Base-by-base conservation (phyloP, 2,113 vertebrate species). In the Geothlypis trichas region DNA sequence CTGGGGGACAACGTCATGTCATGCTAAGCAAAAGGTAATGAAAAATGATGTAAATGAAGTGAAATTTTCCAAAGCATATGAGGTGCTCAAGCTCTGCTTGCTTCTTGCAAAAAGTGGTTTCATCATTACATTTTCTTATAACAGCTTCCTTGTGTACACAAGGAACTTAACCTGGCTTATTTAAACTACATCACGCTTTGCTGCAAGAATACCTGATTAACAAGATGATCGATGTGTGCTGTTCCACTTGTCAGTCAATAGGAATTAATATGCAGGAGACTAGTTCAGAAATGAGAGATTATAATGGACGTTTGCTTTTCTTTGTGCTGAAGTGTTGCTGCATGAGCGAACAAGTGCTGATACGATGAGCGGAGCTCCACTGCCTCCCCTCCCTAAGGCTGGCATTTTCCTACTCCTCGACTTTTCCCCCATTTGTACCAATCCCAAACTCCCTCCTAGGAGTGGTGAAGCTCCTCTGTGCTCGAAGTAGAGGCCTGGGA, bases 111-210 rank as follows among this genome's bases (percentile, higher is more conserved):
- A 84, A 93, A 93, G 33, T 69, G 59, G 82, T 96, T 96, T 96
- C 94, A 81, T 86, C 90, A 90, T 78, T 83, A 68, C 51, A 13
- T 96, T 97, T 92, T 87, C 76, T 90, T 94, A 8, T 65, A 89
- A 90, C 58, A 93, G 92, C 91, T 94, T 97, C 95, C 90, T 97
- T 97, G 92, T 96, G 65, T 97, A 95, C 79, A 91, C 52, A 95
- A 73, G 92, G 89, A 87, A 81, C 91, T 97, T 94, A 89, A 72
- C 83, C 39, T 88, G 89, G 30, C 72, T 96, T 92, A 78, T 93
- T 93, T 90, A 67, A 95, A 95, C 81, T 93, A 63, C 63, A 82
- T 91, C 90, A 90, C 2, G 6, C 89, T 58, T 59, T 92, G 75
- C 84, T 82, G 88, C 87, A 95, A 92, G 74, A 93, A 91, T 88